phyloP scores from a whole-genome alignment of 2,888 invertebrate genomes.

The Esperia sulphurella region DNA sequence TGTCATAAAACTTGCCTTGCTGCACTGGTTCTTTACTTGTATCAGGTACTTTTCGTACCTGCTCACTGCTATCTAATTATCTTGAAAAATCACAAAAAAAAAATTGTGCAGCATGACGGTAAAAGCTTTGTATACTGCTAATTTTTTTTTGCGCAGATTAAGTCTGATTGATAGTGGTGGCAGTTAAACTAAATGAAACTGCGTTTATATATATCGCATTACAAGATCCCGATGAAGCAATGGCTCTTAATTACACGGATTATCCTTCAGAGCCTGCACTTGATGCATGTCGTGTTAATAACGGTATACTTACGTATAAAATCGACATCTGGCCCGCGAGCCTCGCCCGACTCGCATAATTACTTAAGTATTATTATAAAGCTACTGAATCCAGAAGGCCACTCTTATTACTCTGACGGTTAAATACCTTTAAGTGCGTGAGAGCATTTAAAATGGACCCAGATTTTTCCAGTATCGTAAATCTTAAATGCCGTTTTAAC shows the following conservation, averaged over 20 bases:
- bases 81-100: too few relatives aligned
- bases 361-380: slow-evolving; percentile 55
- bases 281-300: slow-evolving; percentile 40
- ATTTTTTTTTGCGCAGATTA: background rate
- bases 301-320: slow-evolving; percentile 38
- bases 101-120: background rate
- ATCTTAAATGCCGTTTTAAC: background rate
- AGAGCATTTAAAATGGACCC: slow-evolving; percentile 32
- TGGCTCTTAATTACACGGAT: slow-evolving; percentile 24
- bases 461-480: slow-evolving; percentile 4
- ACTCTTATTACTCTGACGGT: slow-evolving; percentile 30
- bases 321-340: slow-evolving; percentile 59
- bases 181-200: slow-evolving; percentile 13
- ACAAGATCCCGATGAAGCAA: slow-evolving; percentile 35
- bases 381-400: slow-evolving; percentile 63
- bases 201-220: slow-evolving; percentile 18
- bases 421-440: slow-evolving; percentile 38
- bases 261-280: slow-evolving; percentile 14
- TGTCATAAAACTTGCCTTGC: slow-evolving; percentile 31
- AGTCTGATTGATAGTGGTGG: background rate
- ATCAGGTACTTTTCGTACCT: background rate
- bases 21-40: slow-evolving; percentile 33
- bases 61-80: background rate
- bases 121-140: background rate
- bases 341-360: slow-evolving; percentile 41